Evolutionary conservation across 2,888 invertebrate genomes (phyloP).

Genomic region (Mellilla xanthometata): DNA sequence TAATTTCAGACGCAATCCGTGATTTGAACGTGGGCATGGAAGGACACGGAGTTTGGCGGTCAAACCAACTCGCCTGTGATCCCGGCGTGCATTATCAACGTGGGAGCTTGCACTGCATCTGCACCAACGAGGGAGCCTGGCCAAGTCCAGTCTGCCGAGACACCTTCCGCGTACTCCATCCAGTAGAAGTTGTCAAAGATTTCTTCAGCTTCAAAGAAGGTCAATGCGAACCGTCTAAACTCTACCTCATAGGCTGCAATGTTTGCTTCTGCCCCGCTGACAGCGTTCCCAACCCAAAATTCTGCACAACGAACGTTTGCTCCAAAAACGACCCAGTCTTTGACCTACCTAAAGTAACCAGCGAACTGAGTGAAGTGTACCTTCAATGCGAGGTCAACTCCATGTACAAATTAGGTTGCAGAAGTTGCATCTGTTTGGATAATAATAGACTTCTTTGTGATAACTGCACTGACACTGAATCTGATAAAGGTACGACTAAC

Average conservation of each 20-base stretch:
- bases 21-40: constrained; percentile 66
- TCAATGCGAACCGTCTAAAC: constrained; percentile 47
- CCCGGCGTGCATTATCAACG: constrained; percentile 57
- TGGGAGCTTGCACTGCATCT: constrained; percentile 53
- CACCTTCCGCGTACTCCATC: constrained; percentile 53
- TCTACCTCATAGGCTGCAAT: constrained; percentile 62
- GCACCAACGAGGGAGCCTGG: constrained; percentile 64
- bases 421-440: constrained; percentile 72
- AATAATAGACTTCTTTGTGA: constrained; percentile 70
- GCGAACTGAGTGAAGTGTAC: constrained; percentile 47
- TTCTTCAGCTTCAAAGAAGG: constrained; percentile 30
- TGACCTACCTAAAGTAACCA: constrained; percentile 13
- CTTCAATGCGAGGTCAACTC: constrained; percentile 59
- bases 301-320: constrained; percentile 57
- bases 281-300: constrained; percentile 42
- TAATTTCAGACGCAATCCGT: constrained; percentile 60
- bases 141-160: constrained; percentile 68
- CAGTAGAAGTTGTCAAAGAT: constrained; percentile 42
- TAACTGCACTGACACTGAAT: constrained; percentile 48
- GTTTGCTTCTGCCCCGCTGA: constrained; percentile 58
- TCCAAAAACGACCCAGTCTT: constrained; percentile 38
- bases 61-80: constrained; percentile 43
- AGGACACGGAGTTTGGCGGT: constrained; percentile 64
- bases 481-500: not conserved
- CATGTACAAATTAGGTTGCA: constrained; percentile 75